These are phyloP conservation scores for Peribatodes rhomboidaria DNA, from an alignment of 2,888 invertebrate genomes.

Conservation along the genomic window DNA sequence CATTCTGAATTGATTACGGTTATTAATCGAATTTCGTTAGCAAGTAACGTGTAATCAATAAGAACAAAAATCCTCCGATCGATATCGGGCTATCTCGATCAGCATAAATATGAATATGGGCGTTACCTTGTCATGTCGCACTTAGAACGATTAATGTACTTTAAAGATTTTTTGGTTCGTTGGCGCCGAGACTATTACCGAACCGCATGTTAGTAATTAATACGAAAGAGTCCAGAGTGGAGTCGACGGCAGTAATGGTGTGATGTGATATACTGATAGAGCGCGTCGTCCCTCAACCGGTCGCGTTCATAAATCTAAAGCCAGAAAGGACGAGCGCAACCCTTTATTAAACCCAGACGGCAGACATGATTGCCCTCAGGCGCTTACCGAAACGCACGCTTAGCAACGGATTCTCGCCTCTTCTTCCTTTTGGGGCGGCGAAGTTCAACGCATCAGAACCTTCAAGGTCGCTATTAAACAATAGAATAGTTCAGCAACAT, in stretches of 20 bases:
- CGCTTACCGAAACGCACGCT: constrained; percentile 77
- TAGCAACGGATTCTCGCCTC: constrained; percentile 73
- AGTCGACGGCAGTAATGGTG: constrained; percentile 66
- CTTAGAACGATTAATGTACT: constrained; percentile 66
- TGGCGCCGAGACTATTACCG: constrained; percentile 44
- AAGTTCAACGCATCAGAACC: constrained; percentile 65
- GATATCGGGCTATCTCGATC: constrained; percentile 61
- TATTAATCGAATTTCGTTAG: constrained; percentile 60
- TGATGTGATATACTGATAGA: constrained; percentile 80
- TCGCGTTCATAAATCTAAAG: constrained; percentile 75
- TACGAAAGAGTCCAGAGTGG: constrained; percentile 45
- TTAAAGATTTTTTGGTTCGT: constrained; percentile 56
- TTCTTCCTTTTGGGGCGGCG: constrained; percentile 61
- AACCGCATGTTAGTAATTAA: constrained; percentile 68
- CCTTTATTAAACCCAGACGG: constrained; percentile 84
- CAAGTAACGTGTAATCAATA: constrained; percentile 55
- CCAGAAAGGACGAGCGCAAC: constrained; percentile 76
- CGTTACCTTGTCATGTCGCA: constrained; percentile 71
- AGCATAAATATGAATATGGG: constrained; percentile 78
- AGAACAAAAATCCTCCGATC: constrained; percentile 50
- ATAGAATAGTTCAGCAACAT: constrained; percentile 63
- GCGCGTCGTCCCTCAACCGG: constrained; percentile 64
- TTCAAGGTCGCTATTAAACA: constrained; percentile 64
- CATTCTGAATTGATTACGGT: constrained; percentile 50
- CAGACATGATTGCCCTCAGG: constrained; percentile 84